phyloP scores from a whole-genome alignment of 2,888 invertebrate species.

The Atethmia centrago region DNA sequence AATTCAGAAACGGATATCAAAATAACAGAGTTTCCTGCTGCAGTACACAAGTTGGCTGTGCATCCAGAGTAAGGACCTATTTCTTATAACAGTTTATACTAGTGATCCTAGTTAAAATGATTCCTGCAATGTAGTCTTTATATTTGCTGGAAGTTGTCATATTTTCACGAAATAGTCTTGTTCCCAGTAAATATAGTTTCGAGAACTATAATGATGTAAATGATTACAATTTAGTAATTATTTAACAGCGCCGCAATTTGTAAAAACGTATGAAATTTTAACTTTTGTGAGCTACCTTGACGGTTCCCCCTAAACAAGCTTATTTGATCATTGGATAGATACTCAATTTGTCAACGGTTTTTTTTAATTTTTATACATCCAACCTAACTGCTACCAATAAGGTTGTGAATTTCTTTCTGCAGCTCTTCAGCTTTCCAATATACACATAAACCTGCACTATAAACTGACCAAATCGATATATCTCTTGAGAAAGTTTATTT shows the following conservation, averaged over 20 bases:
- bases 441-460: background rate
- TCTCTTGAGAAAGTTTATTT: background rate
- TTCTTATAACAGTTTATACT: background rate
- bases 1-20: constrained; percentile 71
- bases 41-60: constrained; percentile 81
- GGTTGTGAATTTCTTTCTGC: background rate
- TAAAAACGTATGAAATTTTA: too few relatives aligned
- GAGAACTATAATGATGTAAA: background rate
- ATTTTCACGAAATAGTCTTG: background rate
- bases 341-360: background rate
- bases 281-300: background rate
- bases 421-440: background rate
- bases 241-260: background rate
- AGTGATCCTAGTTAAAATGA: background rate
- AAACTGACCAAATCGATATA: background rate
- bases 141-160: background rate
- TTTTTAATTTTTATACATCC: background rate
- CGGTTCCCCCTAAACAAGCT: too few relatives aligned
- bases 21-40: constrained; percentile 80
- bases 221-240: background rate
- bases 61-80: constrained; percentile 78
- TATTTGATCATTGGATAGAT: too few relatives aligned
- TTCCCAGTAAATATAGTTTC: background rate
- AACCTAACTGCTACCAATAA: background rate
- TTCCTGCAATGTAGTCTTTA: background rate